These are phyloP conservation scores for Pachyramphus minor DNA, from an alignment of 2,113 vertebrate genomes.

Conservation along the genomic window DNA sequence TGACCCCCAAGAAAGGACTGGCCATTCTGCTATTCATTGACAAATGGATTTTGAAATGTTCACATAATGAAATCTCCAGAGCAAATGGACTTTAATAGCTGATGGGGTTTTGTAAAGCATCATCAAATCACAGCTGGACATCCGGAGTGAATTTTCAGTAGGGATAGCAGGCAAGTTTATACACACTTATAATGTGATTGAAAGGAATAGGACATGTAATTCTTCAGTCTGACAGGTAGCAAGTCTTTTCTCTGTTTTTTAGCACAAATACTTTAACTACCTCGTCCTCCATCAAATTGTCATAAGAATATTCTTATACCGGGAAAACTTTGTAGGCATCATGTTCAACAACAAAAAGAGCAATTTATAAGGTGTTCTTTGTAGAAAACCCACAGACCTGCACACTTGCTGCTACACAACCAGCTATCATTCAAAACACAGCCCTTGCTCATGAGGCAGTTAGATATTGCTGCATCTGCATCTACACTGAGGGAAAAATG, in stretches of 20 bases:
- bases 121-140: not conserved
- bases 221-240: not conserved
- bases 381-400: not conserved
- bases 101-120: not conserved
- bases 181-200: not conserved
- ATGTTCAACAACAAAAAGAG: not conserved
- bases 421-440: not conserved
- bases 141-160: not conserved
- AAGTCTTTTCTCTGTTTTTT: not conserved
- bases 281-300: not conserved
- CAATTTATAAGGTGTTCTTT: not conserved
- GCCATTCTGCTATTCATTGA: not conserved
- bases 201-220: not conserved
- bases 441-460: not conserved
- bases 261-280: not conserved
- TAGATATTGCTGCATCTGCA: not conserved
- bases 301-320: not conserved
- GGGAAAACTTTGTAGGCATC: not conserved
- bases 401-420: not conserved
- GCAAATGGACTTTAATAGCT: not conserved
- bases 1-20: constrained; percentile 34
- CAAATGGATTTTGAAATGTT: constrained; percentile 43
- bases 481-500: not conserved
- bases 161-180: too few relatives aligned
- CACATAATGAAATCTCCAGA: constrained; percentile 21